Base-by-base conservation (phyloP, 2,888 invertebrate genomes). In the Drosophila borealis region DNA sequence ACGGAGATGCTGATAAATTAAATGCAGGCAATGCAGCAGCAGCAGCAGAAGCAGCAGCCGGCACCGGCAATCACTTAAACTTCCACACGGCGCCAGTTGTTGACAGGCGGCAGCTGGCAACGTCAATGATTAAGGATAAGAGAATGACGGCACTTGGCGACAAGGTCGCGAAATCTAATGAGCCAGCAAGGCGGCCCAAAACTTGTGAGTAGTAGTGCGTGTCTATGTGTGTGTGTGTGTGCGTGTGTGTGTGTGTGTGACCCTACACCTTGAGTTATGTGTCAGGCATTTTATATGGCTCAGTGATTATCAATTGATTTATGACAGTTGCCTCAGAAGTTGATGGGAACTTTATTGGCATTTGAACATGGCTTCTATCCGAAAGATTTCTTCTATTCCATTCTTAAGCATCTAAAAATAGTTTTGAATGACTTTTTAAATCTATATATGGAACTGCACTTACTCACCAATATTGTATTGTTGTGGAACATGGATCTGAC, bases 101-200 rank as follows among this genome's bases (percentile, higher is more conserved):
- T 80, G 83, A 80, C 77, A 88, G 76, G 71, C 60, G 72, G 71
- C 74, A 69, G 74, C 62, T 64, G 53, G 44, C 67, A 65, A 50
- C 72, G 62, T 66, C 77, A 64, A 72, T 72, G 84, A 77, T 86
- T 82, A 82, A 75, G 71, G 88, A 88, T 88, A 80, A 75, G 70
- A 54, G 73, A 73, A 61, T 65, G 73, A 56, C 75, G 54, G 39
- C 82, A 67, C 67, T 68, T 70, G 78, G 50, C 56, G 72, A 60
- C 82, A 85, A 82, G 88, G 86, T 69, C 74, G 70, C 70, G 63
- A 13, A 68, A 66, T 57, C 83, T 75, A 80, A 82, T 83, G 83
- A 75, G 71, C 68, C 72, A 45, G 51, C 70, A 56, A 76, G 70
- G 65, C 75, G 64, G 48, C 70, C 57, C 54, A 77, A 80, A 71